Conservation (phyloP, 2,888 invertebrate genomes). For the Diaprepes abbreviatus region DNA sequence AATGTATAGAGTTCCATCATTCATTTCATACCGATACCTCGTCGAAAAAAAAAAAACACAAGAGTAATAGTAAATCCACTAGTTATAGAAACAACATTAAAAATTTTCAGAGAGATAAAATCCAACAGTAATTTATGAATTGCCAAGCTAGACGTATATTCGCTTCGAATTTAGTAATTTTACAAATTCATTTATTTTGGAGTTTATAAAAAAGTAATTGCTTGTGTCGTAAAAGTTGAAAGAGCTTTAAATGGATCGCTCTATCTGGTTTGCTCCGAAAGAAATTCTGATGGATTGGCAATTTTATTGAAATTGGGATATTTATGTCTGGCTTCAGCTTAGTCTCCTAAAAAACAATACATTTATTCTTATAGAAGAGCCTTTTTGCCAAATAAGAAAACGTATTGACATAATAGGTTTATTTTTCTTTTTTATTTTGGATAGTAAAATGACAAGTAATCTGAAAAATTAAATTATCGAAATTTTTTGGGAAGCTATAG, state of each 20-base stretch:
- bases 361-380: neutral
- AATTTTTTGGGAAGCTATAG: no score
- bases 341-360: conserved; percentile 12
- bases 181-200: conserved; percentile 18
- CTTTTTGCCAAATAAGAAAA: neutral
- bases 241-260: neutral
- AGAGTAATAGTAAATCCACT: no score
- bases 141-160: neutral
- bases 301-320: conserved; percentile 16
- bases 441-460: no score
- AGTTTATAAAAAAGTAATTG: conserved; percentile 17
- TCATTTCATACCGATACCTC: no score
- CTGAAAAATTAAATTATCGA: no score
- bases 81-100: no score
- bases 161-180: conserved; percentile 1
- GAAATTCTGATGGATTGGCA: conserved; percentile 22
- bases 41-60: no score
- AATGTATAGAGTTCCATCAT: no score
- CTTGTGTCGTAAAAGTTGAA: conserved; percentile 24
- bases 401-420: conserved; percentile 8
- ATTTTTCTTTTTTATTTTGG: neutral
- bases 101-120: no score
- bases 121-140: no score
- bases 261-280: conserved; percentile 1
- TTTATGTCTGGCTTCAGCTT: conserved; percentile 6